Percentiles rank a stretch among this genome's conserved stretches.
Conservation (phyloP, 2,113 vertebrate genomes). For the Xenotilapia flavipinnis region DNA sequence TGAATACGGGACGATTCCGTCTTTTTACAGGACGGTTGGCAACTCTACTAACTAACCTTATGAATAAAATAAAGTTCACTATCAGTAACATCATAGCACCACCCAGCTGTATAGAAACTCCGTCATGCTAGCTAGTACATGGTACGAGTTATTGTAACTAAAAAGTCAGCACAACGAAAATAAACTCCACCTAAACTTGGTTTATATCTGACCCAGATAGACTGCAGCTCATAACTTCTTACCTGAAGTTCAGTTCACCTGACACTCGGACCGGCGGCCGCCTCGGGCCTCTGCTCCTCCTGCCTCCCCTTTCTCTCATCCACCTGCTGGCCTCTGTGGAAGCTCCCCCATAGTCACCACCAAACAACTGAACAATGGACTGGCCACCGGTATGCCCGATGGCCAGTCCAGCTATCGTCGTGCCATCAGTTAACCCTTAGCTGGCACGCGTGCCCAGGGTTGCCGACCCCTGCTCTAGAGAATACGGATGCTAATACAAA, state of each 20-base stretch:
- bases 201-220: rapidly evolving
- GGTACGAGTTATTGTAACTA: background rate
- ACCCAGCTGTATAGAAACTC: too few species aligned
- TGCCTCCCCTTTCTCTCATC: rapidly evolving
- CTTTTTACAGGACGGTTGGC: rapidly evolving
- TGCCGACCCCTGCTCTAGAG: background rate
- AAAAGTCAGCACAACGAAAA: rapidly evolving
- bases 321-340: background rate
- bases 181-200: background rate
- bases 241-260: background rate
- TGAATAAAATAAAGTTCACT: rapidly evolving
- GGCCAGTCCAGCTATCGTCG: background rate
- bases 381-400: background rate
- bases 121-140: too few species aligned
- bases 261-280: rapidly evolving
- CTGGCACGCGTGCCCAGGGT: background rate
- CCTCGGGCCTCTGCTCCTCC: rapidly evolving
- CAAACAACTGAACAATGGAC: background rate
- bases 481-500: background rate
- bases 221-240: background rate
- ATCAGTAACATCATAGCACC: too few species aligned
- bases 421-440: background rate
- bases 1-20: rapidly evolving
- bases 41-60: too few species aligned
- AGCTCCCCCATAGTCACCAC: background rate